phyloP scores from a whole-genome alignment of 2,113 vertebrate genomes.

The Barbus barbus region DNA sequence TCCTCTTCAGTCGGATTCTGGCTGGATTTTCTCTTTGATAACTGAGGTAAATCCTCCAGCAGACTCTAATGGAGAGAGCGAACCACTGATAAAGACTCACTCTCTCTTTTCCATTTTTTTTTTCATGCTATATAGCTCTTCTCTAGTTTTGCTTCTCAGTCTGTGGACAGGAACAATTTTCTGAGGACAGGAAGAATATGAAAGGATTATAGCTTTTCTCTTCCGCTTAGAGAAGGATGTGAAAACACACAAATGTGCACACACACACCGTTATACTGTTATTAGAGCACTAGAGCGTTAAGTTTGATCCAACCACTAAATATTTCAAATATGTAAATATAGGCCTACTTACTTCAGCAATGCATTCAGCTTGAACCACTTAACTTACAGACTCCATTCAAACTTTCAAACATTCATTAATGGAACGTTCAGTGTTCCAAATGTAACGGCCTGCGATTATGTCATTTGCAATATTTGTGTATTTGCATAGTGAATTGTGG shows the following conservation, averaged over 20 bases:
- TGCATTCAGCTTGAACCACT: background rate
- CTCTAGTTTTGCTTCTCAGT: background rate
- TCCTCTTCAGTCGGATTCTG: background rate
- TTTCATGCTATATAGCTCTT: background rate
- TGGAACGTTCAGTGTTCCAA: background rate
- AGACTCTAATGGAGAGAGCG: background rate
- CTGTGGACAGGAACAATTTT: no score
- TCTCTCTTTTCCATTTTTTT: background rate
- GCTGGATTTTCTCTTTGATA: background rate
- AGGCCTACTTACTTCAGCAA: background rate
- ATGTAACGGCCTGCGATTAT: background rate
- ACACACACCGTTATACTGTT: no score
- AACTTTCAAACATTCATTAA: background rate
- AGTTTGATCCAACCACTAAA: background rate
- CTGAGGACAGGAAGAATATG: background rate
- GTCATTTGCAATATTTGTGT: background rate
- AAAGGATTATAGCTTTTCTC: background rate
- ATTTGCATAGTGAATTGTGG: background rate
- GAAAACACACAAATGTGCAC: background rate
- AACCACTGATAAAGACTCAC: background rate
- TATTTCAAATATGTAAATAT: background rate
- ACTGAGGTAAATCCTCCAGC: slow-evolving; percentile 7
- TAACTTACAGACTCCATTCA: background rate
- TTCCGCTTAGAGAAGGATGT: background rate
- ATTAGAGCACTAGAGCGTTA: no score